These are phyloP conservation scores for Macrosoma leucophasiata DNA, from an alignment of 2,888 invertebrate species.

Conservation along the genomic window DNA sequence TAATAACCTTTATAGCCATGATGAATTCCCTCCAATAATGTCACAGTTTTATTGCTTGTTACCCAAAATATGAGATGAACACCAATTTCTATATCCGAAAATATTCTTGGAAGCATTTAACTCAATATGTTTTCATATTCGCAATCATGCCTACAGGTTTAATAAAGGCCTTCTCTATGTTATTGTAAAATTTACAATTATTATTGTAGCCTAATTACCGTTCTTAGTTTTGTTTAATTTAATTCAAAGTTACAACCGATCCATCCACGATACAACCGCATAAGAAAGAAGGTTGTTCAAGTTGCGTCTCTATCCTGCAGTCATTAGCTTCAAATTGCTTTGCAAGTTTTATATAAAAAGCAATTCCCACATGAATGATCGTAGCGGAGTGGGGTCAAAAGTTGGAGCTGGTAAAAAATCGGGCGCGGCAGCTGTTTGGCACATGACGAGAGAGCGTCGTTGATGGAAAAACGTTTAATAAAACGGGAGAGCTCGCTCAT, in stretches of 20 bases:
- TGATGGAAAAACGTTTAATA: conserved; percentile 50
- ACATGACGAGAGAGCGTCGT: conserved; percentile 38
- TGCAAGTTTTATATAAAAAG: conserved; percentile 42
- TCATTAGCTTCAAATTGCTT: conserved; percentile 46
- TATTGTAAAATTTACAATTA: too few species aligned
- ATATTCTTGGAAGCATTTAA: too few species aligned
- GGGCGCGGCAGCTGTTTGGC: conserved; percentile 64
- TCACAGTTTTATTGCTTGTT: too few species aligned
- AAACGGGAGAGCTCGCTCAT: conserved; percentile 38
- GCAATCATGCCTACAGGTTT: too few species aligned
- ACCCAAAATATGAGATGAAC: conserved; percentile 12
- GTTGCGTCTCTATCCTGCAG: too few species aligned
- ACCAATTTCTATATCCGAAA: too few species aligned
- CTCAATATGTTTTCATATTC: too few species aligned
- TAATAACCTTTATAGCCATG: conserved; percentile 38
- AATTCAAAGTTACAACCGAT: conserved; percentile 48
- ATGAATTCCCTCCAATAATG: conserved; percentile 30
- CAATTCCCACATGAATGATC: conserved; percentile 71
- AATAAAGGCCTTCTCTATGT: too few species aligned
- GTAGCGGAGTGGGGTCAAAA: conserved; percentile 68
- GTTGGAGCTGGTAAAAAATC: conserved; percentile 66
- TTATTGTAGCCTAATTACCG: too few species aligned
- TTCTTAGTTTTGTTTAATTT: too few species aligned
- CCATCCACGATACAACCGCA: conserved; percentile 40
- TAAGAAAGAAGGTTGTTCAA: conserved; percentile 39